A percentile compares a stretch with the other conserved stretches of the same genome.
Evolutionary conservation across 1,140 invertebrate species (phyloP).

Genomic region (Rhyzopertha dominica): DNA sequence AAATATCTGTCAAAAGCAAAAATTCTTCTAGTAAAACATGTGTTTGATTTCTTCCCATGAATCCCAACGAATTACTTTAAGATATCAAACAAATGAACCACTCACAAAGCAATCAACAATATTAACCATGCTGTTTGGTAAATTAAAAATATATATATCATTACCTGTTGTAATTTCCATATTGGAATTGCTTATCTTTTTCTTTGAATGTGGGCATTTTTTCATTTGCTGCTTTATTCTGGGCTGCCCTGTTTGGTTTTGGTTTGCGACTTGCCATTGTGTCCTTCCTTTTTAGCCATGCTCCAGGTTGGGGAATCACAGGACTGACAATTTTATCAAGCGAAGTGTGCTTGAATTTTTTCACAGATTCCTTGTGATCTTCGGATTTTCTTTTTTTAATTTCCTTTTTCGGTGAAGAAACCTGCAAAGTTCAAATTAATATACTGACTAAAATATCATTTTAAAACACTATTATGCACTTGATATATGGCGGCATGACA

Average conservation of each 20-base stretch:
- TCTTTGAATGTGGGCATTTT: constrained; percentile 65
- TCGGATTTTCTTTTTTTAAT: constrained; percentile 32
- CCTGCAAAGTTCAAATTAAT: constrained; percentile 39
- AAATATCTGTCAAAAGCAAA: no score
- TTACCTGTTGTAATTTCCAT: constrained; percentile 93
- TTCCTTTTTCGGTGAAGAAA: constrained; percentile 30
- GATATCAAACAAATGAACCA: no score
- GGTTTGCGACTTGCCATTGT: constrained; percentile 27
- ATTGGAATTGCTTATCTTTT: constrained; percentile 77
- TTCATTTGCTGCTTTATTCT: constrained; percentile 33
- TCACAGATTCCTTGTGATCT: constrained; percentile 29
- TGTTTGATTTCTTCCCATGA: no score
- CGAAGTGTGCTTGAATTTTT: constrained; percentile 60
- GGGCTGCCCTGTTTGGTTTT: constrained; percentile 23
- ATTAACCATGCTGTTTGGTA: no score
- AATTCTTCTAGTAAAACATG: no score
- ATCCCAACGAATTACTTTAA: no score
- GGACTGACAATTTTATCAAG: constrained; percentile 91
- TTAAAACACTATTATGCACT: no score
- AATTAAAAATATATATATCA: no score
- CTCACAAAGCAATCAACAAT: no score
- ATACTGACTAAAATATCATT: no score
- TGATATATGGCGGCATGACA: no score
- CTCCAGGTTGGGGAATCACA: constrained; percentile 81
- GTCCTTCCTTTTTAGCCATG: constrained; percentile 58